Conservation (phyloP, 2,113 vertebrate species). For the Lates calcarifer region DNA sequence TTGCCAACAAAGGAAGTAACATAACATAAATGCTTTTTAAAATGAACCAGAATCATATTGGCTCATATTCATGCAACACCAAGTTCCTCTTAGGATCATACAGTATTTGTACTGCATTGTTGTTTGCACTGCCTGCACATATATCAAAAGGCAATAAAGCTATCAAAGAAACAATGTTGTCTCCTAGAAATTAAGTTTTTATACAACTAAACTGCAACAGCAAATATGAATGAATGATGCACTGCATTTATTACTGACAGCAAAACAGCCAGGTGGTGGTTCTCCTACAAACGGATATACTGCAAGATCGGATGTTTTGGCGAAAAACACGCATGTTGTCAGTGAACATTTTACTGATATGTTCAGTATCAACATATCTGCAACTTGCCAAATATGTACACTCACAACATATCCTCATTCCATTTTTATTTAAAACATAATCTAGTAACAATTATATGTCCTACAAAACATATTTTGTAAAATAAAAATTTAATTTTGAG, state of each 20-base stretch:
- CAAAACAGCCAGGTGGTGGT: background rate
- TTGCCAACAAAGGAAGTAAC: conserved; percentile 3
- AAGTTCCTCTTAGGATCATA: background rate
- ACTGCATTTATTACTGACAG: background rate
- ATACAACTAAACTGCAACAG: background rate
- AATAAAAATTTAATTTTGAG: no score
- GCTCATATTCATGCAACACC: conserved; percentile 3
- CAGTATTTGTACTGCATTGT: background rate
- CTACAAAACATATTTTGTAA: no score
- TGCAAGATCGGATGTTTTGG: no score
- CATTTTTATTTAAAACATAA: no score
- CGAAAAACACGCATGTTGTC: no score
- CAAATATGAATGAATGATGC: background rate
- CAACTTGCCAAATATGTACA: no score
- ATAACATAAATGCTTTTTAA: conserved; percentile 6
- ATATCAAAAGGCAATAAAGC: background rate
- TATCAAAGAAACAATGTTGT: background rate
- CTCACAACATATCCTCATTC: no score
- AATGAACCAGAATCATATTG: conserved; percentile 10
- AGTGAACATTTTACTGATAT: no score
- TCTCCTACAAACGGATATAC: background rate
- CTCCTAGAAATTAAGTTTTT: background rate
- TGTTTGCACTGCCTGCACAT: background rate
- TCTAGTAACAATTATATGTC: no score
- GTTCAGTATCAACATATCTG: no score